phyloP scores from a whole-genome alignment of 2,888 invertebrate genomes.

The Reticulitermes lucifugus region DNA sequence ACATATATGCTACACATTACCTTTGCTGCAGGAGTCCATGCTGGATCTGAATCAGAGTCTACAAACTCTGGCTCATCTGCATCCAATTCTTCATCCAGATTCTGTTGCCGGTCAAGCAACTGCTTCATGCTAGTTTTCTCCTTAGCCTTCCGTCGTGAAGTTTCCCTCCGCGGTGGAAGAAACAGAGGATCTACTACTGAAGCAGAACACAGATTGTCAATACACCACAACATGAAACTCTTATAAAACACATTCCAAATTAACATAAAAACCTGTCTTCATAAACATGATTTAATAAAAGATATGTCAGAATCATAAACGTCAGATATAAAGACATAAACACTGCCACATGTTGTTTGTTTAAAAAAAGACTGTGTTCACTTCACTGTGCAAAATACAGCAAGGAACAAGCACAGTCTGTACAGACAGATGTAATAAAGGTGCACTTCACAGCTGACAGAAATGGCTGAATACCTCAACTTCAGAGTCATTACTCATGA shows the following conservation, averaged over 20 bases:
- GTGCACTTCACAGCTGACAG: no score
- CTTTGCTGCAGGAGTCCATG: conserved; percentile 76
- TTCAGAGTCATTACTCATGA: no score
- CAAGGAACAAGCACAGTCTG: no score
- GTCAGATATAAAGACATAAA: no score
- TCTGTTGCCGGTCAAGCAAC: conserved; percentile 61
- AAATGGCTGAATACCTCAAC: no score
- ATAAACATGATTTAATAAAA: no score
- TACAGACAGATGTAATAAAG: no score
- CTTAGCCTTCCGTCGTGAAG: conserved; percentile 75
- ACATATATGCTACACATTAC: conserved; percentile 35
- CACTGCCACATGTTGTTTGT: no score
- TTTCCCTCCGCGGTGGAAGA: conserved; percentile 70
- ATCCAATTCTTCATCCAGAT: conserved; percentile 61
- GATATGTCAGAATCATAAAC: no score
- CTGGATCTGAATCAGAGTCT: conserved; percentile 78
- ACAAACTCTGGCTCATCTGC: conserved; percentile 70
- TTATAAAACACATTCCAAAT: not conserved
- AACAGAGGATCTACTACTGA: conserved; percentile 60
- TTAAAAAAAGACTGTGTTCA: no score
- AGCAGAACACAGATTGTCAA: not conserved
- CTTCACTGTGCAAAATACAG: no score
- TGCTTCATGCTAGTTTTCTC: conserved; percentile 71
- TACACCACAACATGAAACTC: not conserved
- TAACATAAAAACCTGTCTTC: not conserved